phyloP scores from a whole-genome alignment of 2,113 vertebrate genomes.

The Brachionichthys hirsutus region DNA sequence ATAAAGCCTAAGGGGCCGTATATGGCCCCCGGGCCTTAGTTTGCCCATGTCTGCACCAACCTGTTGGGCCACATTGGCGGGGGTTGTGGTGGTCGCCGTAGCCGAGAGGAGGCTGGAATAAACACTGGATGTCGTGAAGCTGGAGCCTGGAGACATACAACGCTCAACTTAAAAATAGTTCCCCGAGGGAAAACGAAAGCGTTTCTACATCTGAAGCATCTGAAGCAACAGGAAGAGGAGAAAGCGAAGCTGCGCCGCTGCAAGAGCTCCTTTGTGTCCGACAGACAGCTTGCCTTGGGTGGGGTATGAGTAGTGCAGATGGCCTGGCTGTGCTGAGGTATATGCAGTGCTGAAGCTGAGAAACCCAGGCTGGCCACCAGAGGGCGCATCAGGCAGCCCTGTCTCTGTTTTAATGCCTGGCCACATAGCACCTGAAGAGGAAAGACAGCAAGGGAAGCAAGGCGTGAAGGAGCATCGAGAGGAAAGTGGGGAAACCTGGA shows the following conservation, averaged over 20 bases:
- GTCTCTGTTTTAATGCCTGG: constrained; percentile 98
- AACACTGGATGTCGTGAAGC: constrained; percentile 81
- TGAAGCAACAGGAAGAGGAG: neutral
- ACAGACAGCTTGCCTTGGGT: constrained; percentile 87
- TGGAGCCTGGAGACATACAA: constrained; percentile 68
- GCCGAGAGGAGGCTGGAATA: constrained; percentile 78
- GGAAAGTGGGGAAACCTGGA: constrained; percentile 7
- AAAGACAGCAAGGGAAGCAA: constrained; percentile 68
- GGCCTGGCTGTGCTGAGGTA: constrained; percentile 90
- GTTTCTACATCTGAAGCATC: neutral
- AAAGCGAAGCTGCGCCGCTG: constrained; percentile 16
- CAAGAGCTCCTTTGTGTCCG: neutral
- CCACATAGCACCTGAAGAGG: constrained; percentile 93
- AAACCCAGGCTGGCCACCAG: constrained; percentile 95
- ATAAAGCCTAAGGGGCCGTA: too few relatives aligned
- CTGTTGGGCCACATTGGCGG: constrained; percentile 62
- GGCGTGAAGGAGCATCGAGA: constrained; percentile 37
- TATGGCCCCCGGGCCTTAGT: too few relatives aligned
- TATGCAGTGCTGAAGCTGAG: constrained; percentile 96
- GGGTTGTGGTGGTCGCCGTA: constrained; percentile 61
- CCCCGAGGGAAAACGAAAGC: neutral
- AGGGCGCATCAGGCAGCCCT: constrained; percentile 92
- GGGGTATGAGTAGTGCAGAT: constrained; percentile 97
- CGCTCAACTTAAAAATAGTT: neutral
- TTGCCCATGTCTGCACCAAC: too few relatives aligned